These are phyloP conservation scores for Thunnus maccoyii DNA, from an alignment of 2,113 vertebrate genomes.

Conservation along the genomic window DNA sequence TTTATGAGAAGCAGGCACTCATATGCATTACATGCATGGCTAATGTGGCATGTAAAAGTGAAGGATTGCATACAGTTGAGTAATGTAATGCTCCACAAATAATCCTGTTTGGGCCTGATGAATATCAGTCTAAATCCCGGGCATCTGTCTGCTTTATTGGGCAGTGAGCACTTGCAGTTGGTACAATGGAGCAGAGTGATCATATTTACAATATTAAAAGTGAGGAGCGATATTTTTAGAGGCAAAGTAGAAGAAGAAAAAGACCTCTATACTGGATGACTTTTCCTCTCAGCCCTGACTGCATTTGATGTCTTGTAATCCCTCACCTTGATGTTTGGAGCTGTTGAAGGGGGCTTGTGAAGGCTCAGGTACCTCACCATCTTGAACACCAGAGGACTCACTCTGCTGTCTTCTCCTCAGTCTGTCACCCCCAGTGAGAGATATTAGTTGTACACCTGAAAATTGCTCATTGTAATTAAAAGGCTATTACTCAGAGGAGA, in stretches of 20 bases:
- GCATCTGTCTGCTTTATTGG: conserved; percentile 56
- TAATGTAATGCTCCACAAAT: conserved; percentile 63
- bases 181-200: neutral
- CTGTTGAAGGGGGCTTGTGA: neutral
- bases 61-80: conserved; percentile 55
- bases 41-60: conserved; percentile 64
- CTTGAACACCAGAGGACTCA: conserved; percentile 65
- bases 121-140: conserved; percentile 32
- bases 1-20: conserved; percentile 70
- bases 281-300: neutral
- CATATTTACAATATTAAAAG: conserved; percentile 44
- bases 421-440: conserved; percentile 16
- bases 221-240: conserved; percentile 28
- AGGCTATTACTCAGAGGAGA: conserved; percentile 56
- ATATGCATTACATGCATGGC: conserved; percentile 64
- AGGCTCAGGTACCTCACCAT: neutral
- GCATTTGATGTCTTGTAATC: conserved; percentile 6
- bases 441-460: conserved; percentile 45
- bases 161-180: conserved; percentile 3
- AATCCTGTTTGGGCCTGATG: conserved; percentile 37
- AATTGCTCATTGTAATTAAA: conserved; percentile 68
- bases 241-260: conserved; percentile 18
- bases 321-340: conserved; percentile 16
- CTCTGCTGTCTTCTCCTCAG: conserved; percentile 15
- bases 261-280: conserved; percentile 30